Evolutionary conservation across 1,140 invertebrate species (phyloP).

Genomic region (Bombus waltoni): DNA sequence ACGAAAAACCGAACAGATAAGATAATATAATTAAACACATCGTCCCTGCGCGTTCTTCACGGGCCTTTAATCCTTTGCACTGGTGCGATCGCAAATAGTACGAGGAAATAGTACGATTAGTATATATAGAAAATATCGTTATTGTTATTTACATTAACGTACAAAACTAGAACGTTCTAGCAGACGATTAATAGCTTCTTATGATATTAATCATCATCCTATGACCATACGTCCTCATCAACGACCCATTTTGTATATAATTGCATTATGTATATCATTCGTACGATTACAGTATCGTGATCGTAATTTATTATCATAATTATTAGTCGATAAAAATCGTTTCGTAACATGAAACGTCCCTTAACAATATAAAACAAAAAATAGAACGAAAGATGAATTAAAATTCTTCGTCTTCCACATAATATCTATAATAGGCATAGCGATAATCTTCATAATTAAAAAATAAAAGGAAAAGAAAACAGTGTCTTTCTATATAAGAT

Average conservation of each 20-base stretch:
- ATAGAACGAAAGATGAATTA: background rate
- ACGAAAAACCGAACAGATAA: background rate
- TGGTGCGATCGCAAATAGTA: slow-evolving; percentile 25
- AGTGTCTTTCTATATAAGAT: background rate
- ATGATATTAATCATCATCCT: background rate
- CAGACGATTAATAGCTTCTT: background rate
- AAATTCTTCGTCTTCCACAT: background rate
- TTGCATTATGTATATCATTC: background rate
- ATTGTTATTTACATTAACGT: slow-evolving; percentile 52
- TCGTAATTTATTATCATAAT: slow-evolving; percentile 7
- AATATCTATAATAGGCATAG: too few species aligned
- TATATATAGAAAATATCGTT: slow-evolving; percentile 51
- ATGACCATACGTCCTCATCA: background rate
- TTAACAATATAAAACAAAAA: background rate
- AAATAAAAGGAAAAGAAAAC: background rate
- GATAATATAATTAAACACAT: background rate
- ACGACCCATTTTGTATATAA: background rate
- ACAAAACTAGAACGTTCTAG: slow-evolving; percentile 52
- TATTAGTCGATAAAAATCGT: slow-evolving; percentile 18
- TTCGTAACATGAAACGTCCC: background rate
- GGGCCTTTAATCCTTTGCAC: slow-evolving; percentile 25
- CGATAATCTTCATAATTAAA: background rate
- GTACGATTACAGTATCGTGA: background rate
- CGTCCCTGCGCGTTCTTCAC: slow-evolving; percentile 11
- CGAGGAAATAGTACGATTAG: slow-evolving; percentile 39